phyloP scores from a whole-genome alignment of 2,797 vertebrate genomes.

The Gymnocypris eckloni region DNA sequence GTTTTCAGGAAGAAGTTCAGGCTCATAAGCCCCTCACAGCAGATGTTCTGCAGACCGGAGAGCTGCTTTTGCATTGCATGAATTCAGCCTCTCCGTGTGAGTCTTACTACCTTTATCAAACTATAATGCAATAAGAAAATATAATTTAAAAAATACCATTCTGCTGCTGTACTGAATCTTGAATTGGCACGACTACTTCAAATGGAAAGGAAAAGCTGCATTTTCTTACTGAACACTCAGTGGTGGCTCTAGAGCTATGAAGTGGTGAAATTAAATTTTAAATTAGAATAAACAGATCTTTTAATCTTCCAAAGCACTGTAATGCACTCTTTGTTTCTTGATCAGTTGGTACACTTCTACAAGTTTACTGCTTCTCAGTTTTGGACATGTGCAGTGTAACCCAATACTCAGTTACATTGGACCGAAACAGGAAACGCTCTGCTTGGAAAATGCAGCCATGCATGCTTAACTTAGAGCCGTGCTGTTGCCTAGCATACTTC shows the following conservation, averaged over 20 bases:
- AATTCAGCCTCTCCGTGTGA: conserved; percentile 84
- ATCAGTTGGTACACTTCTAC: neutral
- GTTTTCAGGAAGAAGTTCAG: conserved; percentile 85
- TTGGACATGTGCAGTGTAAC: conserved; percentile 52
- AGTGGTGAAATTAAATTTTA: neutral
- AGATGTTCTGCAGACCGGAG: conserved; percentile 84
- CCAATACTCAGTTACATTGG: conserved; percentile 42
- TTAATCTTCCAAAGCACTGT: neutral
- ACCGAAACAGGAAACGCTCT: conserved; percentile 59
- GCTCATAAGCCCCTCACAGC: conserved; percentile 82
- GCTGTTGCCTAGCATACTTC: conserved; percentile 28
- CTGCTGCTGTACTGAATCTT: neutral
- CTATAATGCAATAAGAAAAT: neutral
- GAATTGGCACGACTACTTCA: neutral
- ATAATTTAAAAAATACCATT: neutral
- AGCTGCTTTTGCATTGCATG: conserved; percentile 85
- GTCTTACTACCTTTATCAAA: conserved; percentile 42
- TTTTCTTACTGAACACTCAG: conserved; percentile 3
- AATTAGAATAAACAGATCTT: conserved; percentile 7
- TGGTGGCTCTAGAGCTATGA: neutral
- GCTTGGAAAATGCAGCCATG: conserved; percentile 52
- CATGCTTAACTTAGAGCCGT: conserved; percentile 35
- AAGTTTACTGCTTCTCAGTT: neutral
- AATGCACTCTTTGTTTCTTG: conserved; percentile 7
- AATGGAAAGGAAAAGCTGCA: neutral